These are phyloP conservation scores for Trialeurodes vaporariorum DNA, from an alignment of 1,140 invertebrate genomes.

Conservation along the genomic window DNA sequence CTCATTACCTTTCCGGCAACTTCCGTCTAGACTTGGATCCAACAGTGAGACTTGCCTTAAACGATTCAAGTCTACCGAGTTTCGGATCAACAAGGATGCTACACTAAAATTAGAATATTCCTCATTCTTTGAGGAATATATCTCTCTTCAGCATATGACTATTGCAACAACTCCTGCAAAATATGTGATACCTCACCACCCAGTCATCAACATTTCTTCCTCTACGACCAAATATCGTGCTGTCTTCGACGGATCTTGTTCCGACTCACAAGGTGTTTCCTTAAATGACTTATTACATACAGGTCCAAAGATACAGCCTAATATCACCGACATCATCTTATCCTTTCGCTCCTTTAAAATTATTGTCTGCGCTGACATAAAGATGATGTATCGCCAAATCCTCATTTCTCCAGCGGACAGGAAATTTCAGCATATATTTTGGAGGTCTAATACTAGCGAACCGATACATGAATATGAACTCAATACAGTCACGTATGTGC, in stretches of 20 bases:
- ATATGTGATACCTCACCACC: constrained; percentile 2
- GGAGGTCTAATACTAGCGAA: constrained; percentile 19
- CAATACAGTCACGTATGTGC: constrained; percentile 33
- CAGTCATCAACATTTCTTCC: not conserved
- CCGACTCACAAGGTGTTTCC: not conserved
- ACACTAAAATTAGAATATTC: too few relatives aligned
- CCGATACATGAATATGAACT: constrained; percentile 26
- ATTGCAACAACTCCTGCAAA: not conserved
- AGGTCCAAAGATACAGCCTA: constrained; percentile 6
- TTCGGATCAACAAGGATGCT: too few relatives aligned
- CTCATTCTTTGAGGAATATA: not conserved
- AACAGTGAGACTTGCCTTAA: too few relatives aligned
- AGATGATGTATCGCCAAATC: constrained; percentile 34
- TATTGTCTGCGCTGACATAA: constrained; percentile 32
- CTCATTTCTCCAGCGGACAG: constrained; percentile 24
- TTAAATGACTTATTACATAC: not conserved
- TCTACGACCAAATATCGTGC: not conserved
- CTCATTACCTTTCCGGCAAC: too few relatives aligned
- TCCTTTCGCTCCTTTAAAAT: too few relatives aligned
- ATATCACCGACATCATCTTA: too few relatives aligned
- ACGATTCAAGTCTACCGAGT: too few relatives aligned
- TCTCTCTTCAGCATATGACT: not conserved
- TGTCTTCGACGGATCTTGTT: not conserved
- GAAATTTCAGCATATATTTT: constrained; percentile 26
- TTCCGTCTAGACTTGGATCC: too few relatives aligned